Conservation (phyloP, 2,888 invertebrate genomes). For the Trimorus sp. region DNA sequence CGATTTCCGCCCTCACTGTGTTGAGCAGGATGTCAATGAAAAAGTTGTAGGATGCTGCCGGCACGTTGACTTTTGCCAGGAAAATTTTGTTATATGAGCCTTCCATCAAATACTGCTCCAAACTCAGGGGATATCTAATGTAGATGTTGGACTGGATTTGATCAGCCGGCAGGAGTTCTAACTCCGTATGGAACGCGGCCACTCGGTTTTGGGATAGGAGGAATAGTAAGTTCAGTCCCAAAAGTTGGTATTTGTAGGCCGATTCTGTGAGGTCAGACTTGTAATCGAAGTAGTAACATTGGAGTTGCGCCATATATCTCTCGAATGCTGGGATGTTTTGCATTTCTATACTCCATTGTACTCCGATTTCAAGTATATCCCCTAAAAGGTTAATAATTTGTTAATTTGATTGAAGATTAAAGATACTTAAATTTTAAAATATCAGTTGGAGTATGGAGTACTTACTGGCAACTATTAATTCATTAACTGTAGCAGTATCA, state of each 20-base stretch:
- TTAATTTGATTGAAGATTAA: no score
- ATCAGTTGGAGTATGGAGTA: slow-evolving; percentile 69
- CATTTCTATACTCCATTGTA: slow-evolving; percentile 95
- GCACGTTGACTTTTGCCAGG: slow-evolving; percentile 93
- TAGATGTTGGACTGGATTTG: slow-evolving; percentile 96
- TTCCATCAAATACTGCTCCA: slow-evolving; percentile 99
- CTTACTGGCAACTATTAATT: slow-evolving; percentile 91
- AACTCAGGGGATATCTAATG: slow-evolving; percentile 95
- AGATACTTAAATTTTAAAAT: not conserved
- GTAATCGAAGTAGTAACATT: slow-evolving; percentile 97
- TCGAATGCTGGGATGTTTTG: slow-evolving; percentile 98
- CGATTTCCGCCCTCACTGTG: slow-evolving; percentile 98
- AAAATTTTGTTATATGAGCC: slow-evolving; percentile 98
- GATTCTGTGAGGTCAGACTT: slow-evolving; percentile 94
- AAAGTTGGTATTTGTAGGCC: slow-evolving; percentile 95
- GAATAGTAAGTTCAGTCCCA: slow-evolving; percentile 96
- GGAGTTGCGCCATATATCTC: slow-evolving; percentile 97
- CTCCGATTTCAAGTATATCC: slow-evolving; percentile 97
- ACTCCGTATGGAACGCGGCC: slow-evolving; percentile 98
- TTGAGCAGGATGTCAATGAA: slow-evolving; percentile 98
- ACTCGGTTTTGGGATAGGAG: slow-evolving; percentile 97
- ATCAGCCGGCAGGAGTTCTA: slow-evolving; percentile 95
- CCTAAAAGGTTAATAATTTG: slow-evolving; percentile 79
- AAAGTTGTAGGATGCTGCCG: slow-evolving; percentile 96
- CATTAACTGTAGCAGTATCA: slow-evolving; percentile 88